A percentile compares a stretch with the other conserved stretches of the same genome.
These are phyloP conservation scores for Varecia variegata DNA, from an alignment of 2,797 vertebrate genomes.

Conservation along the genomic window DNA sequence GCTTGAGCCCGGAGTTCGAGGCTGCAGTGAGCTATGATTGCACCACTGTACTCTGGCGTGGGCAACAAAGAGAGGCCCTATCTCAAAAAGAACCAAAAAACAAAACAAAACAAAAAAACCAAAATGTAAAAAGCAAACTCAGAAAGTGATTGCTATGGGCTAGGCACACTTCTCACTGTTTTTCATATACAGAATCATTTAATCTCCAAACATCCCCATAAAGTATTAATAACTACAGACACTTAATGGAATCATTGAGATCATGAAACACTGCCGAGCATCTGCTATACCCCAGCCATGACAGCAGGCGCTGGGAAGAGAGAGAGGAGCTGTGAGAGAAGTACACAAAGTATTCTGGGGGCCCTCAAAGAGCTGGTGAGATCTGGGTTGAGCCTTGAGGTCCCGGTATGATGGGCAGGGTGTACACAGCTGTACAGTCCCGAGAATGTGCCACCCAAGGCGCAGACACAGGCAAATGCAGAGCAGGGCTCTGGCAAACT, in stretches of 20 bases:
- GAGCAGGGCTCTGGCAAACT: neutral
- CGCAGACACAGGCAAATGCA: neutral
- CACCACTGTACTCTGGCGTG: neutral
- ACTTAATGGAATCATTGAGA: neutral
- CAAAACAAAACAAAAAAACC: neutral
- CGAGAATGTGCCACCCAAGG: too few species aligned
- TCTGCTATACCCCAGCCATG: neutral
- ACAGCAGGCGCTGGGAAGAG: neutral
- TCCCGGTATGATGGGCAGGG: accelerated
- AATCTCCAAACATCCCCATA: neutral
- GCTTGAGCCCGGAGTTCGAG: neutral
- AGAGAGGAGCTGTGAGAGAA: neutral
- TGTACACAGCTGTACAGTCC: neutral
- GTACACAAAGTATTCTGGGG: accelerated
- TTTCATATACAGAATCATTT: neutral
- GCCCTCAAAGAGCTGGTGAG: neutral
- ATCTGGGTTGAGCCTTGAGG: neutral
- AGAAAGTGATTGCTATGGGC: neutral
- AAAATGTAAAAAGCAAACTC: neutral
- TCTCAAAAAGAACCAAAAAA: neutral
- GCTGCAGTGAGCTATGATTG: neutral
- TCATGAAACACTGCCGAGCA: accelerated
- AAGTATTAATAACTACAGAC: neutral
- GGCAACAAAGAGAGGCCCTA: neutral
- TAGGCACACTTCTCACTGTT: too few species aligned